Percentiles rank a stretch among this genome's conserved stretches.
phyloP scores from a whole-genome alignment of 2,888 invertebrate genomes.

The Brachylomia viminalis region DNA sequence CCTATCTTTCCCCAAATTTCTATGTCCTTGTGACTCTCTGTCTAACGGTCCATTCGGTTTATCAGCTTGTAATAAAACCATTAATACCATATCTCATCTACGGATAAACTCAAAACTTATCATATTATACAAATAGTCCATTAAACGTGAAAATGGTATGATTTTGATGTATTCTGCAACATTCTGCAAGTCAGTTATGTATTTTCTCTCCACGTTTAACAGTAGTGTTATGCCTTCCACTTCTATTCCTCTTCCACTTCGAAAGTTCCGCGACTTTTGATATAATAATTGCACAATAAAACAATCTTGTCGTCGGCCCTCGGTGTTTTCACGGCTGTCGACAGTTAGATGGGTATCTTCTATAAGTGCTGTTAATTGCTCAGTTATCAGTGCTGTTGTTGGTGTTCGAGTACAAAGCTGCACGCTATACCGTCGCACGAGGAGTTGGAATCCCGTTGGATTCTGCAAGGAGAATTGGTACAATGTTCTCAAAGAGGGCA shows the following conservation, averaged over 20 bases:
- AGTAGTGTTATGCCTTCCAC: conserved; percentile 1
- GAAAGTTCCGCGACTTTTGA: conserved; percentile 16
- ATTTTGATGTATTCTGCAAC: not conserved
- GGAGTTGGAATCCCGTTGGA: conserved; percentile 5
- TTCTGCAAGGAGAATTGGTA: not conserved
- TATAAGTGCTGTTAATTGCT: conserved; percentile 47
- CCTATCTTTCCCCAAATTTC: not conserved
- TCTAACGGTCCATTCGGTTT: not conserved
- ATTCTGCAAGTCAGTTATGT: not conserved
- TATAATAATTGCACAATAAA: conserved; percentile 33
- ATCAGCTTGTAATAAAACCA: conserved; percentile 14
- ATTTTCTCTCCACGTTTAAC: not conserved
- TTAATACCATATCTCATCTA: not conserved
- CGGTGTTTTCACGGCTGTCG: conserved; percentile 19
- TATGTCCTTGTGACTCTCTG: not conserved
- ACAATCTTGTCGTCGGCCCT: not conserved
- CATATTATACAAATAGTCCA: not conserved
- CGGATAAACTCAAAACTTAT: not conserved
- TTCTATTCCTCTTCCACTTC: conserved; percentile 30
- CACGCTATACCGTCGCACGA: not conserved
- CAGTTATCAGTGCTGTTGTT: conserved; percentile 27
- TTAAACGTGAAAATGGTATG: not conserved
- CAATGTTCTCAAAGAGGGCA: not conserved
- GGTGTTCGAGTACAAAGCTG: conserved; percentile 41
- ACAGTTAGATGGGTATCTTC: conserved; percentile 16